phyloP scores from a whole-genome alignment of 2,113 vertebrate genomes.

The Rhinogobius similis region DNA sequence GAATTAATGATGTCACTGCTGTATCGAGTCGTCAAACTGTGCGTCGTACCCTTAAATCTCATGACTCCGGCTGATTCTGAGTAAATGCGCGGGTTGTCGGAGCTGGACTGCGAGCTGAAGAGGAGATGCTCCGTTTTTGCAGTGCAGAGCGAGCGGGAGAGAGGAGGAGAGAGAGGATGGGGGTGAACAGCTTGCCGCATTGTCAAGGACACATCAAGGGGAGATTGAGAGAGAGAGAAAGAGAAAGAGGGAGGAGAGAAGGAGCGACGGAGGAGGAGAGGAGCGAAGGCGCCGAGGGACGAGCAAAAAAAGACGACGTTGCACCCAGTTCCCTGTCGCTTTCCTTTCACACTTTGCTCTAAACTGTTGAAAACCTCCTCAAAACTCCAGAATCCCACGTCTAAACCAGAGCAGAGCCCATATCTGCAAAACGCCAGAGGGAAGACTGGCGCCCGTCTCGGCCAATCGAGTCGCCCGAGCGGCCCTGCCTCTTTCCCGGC shows the following conservation, averaged over 20 bases:
- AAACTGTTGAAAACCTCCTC: not conserved
- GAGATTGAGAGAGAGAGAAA: conserved; percentile 72
- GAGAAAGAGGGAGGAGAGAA: conserved; percentile 35
- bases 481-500: conserved; percentile 33
- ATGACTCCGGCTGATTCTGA: no score
- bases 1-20: no score
- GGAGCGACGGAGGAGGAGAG: conserved; percentile 33
- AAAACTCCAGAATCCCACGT: not conserved
- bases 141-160: no score
- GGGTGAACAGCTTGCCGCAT: conserved; percentile 82
- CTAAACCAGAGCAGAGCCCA: not conserved
- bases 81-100: no score
- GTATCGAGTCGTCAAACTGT: no score
- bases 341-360: no score
- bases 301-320: no score
- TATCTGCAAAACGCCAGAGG: conserved; percentile 11
- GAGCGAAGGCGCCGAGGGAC: conserved; percentile 26
- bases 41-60: no score
- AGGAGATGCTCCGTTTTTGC: no score
- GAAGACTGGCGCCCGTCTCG: conserved; percentile 19
- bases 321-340: no score
- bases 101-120: no score
- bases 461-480: conserved; percentile 41
- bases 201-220: conserved; percentile 85
- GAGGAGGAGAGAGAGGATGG: conserved; percentile 43